Base-by-base conservation (phyloP, 35 echinoderm and acorn worm species). In the Apostichopus parvimensis region DNA sequence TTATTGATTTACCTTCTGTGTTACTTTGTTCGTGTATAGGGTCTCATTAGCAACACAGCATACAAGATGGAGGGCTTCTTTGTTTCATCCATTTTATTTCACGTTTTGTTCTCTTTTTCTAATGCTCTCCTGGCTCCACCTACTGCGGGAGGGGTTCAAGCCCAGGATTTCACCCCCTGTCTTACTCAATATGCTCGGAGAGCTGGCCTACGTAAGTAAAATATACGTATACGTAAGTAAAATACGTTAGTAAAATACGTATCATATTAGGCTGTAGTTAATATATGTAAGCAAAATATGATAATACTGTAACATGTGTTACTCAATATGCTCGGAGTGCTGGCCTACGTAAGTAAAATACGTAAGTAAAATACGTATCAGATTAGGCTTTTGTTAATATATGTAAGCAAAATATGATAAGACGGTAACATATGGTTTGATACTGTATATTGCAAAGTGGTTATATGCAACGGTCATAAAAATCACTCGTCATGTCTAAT, bases 141-240 rank as follows among this genome's bases (percentile, higher is more conserved):
- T 6, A 55, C 25, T 34, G 11, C 79, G 8, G 79, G 17, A 53
- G 45, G 10, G 7, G 45, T 0, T 8, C 18, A 4, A 5, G 45
- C 52, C 17, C 79, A 82, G 25, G 79, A 82, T 82, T 82, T 82
- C 52, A 55, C 17, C 12, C 79, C 79, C n/a, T 82, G 79, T 54
- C 52, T 82, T 17, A 8, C 79, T 54, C 79, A 82, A 7, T 82
- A 17, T 56, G 12, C 79, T 1, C 34, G 52, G 54, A 82, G 45
- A 56, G 18, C 34, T 9, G 79, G 79, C 34, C n/a, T 82, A 56
- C 79, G 79, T 82, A 56, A 82, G 79, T 82, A 28, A 28, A 28
- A 28, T 28, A 28, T 28, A 28, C 26, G 26, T 28, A 28, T 28
- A 28, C 26, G 26, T 28, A 28, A 28, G 26, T 28, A 28, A 28